These are phyloP conservation scores for Trachelus iudaicus DNA, from an alignment of 2,888 invertebrate genomes.

Conservation along the genomic window DNA sequence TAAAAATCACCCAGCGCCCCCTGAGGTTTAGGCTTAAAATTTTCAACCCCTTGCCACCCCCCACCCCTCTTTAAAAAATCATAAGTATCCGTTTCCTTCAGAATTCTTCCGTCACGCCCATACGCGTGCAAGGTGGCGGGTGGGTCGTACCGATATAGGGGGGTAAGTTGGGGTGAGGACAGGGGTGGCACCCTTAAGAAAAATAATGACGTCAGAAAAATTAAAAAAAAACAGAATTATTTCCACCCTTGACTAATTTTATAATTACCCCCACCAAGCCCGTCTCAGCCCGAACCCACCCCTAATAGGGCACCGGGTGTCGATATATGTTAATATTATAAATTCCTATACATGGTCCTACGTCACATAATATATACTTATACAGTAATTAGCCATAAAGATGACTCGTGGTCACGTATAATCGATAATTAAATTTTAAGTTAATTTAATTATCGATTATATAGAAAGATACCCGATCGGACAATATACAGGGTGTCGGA, in stretches of 20 bases:
- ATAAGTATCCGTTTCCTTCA: neutral
- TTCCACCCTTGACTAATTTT: neutral
- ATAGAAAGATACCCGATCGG: neutral
- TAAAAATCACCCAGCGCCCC: neutral
- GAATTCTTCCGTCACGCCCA: neutral
- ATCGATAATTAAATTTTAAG: neutral
- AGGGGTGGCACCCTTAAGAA: neutral
- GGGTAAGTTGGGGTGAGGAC: too few species aligned
- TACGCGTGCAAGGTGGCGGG: too few species aligned
- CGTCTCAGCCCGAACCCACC: neutral
- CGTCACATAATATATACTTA: neutral
- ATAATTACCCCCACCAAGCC: neutral
- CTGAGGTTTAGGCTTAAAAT: slow-evolving; percentile 16
- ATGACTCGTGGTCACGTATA: neutral
- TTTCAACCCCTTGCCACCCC: neutral
- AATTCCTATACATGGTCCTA: neutral
- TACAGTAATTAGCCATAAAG: neutral
- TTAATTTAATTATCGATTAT: neutral
- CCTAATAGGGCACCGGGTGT: neutral
- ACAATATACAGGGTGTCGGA: neutral
- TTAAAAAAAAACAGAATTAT: neutral
- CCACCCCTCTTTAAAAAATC: neutral
- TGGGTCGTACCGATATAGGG: neutral
- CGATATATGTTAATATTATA: neutral
- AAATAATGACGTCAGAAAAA: neutral